Base-by-base conservation (phyloP, 2,888 invertebrate species). In the Drosophila sordidapex region DNA sequence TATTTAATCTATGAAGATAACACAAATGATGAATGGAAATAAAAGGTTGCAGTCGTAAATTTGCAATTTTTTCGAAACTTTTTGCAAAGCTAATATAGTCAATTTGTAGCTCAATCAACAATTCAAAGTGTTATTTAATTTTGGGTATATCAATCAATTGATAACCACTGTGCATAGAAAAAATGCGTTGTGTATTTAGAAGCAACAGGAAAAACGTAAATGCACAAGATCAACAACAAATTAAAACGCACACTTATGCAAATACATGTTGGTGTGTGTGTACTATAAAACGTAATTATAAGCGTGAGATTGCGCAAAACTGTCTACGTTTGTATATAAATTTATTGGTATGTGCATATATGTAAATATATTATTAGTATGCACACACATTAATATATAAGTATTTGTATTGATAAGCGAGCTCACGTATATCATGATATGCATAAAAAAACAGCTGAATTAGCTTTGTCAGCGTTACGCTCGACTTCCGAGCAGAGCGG, bases 391-490 rank as follows among this genome's bases (percentile, higher is more conserved):
- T 33, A 49, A 29, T 40, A 33, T 29, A 33, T 40, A 25, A 21
- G 27, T 62, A 25, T 29, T 31, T 60, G 31, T 48, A 69, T 76
- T 78, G 78, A 78, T 78, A 78, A 78, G 76, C 64, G 38, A 65
- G 35, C 70, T 67, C 80, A 78, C 76, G 78, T 80, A 75, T 53
- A 57, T 18, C 25, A 40, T 35, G 27, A 51, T 51, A 51, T 27
- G 61, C n/a, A 52, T 31, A 6, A 31, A 56, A 40, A 25, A 15
- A 46, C 15, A 25, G 25, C 8, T 27, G 1, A 61, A 36, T 31
- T 51, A 38, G 56, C 51, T 46, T 48, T 57, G 82, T 76, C 76
- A 72, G 56, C 63, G 59, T 83, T 72, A 81, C 70, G 74, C 57
- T 65, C 51, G 59, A 53, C 62, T 70, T 72, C 4, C 40, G 40